Conservation (phyloP, 2,888 invertebrate species). For the Trachelus troglodyta region DNA sequence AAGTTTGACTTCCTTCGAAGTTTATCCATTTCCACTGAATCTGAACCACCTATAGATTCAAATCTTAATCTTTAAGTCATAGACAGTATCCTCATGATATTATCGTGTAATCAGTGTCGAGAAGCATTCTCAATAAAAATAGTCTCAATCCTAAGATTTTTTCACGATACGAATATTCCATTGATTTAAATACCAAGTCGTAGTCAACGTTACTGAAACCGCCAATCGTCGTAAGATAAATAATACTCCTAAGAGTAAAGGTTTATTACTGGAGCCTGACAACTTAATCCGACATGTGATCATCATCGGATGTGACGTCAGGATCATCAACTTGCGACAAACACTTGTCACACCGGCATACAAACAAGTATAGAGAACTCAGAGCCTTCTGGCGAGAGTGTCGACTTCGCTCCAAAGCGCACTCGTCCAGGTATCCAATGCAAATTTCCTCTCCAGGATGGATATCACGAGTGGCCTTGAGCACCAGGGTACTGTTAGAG, state of each 20-base stretch:
- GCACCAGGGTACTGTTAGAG: constrained; percentile 80
- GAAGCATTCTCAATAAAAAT: neutral
- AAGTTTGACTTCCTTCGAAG: neutral
- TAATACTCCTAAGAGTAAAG: neutral
- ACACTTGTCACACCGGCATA: constrained; percentile 87
- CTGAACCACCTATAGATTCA: neutral
- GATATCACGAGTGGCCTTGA: constrained; percentile 80
- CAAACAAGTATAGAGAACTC: constrained; percentile 84
- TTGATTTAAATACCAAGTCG: neutral
- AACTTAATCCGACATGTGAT: constrained; percentile 54
- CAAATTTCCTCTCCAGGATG: constrained; percentile 87
- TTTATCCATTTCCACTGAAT: neutral
- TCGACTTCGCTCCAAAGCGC: constrained; percentile 81
- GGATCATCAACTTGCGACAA: constrained; percentile 77
- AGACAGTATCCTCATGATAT: neutral
- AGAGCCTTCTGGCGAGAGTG: constrained; percentile 87
- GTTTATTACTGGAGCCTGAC: neutral
- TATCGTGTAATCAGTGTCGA: neutral
- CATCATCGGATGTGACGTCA: constrained; percentile 80
- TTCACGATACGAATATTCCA: neutral
- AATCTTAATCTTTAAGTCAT: neutral
- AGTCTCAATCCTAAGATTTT: neutral
- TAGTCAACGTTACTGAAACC: neutral
- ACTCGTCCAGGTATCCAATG: constrained; percentile 92
- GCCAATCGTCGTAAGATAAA: neutral